Percentiles rank a stretch among this genome's conserved stretches.
These are phyloP conservation scores for Agapornis roseicollis DNA, from an alignment of 2,113 vertebrate species.

Conservation along the genomic window DNA sequence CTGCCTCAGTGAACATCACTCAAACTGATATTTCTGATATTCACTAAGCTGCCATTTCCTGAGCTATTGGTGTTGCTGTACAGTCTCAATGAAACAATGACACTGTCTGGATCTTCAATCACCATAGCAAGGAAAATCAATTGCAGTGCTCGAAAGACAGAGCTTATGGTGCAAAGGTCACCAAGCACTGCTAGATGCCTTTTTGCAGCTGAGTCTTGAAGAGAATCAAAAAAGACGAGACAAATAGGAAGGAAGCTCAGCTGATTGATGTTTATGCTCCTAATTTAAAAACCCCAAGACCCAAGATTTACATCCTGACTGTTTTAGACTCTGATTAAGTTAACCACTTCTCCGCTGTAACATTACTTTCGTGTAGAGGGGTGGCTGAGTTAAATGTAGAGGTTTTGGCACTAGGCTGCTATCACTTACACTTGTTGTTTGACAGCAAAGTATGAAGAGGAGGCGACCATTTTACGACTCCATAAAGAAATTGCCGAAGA, in stretches of 20 bases:
- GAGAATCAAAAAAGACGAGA: conserved; percentile 34
- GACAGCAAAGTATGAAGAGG: background rate
- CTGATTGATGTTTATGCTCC: conserved; percentile 48
- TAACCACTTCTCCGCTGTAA: background rate
- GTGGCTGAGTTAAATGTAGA: conserved; percentile 5
- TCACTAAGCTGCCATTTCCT: conserved; percentile 37
- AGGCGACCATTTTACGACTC: conserved; percentile 51
- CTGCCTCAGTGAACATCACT: background rate
- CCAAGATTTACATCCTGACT: conserved; percentile 28
- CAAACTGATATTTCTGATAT: conserved; percentile 22
- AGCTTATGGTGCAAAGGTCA: conserved; percentile 58
- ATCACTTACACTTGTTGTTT: conserved; percentile 1
- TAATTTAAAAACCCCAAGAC: conserved; percentile 18
- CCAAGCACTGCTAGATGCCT: conserved; percentile 9
- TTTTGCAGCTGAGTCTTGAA: conserved; percentile 42
- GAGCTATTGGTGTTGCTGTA: conserved; percentile 24
- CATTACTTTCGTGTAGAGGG: background rate
- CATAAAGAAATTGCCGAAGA: conserved; percentile 68
- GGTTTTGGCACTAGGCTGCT: background rate
- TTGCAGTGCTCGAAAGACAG: conserved; percentile 36
- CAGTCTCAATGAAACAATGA: conserved; percentile 41
- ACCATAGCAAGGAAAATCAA: conserved; percentile 58
- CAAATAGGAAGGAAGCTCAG: conserved; percentile 13
- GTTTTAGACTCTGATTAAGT: conserved; percentile 34
- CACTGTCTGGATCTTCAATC: conserved; percentile 50